Conservation (phyloP, 1,140 invertebrate genomes). For the Aplysia californica region DNA sequence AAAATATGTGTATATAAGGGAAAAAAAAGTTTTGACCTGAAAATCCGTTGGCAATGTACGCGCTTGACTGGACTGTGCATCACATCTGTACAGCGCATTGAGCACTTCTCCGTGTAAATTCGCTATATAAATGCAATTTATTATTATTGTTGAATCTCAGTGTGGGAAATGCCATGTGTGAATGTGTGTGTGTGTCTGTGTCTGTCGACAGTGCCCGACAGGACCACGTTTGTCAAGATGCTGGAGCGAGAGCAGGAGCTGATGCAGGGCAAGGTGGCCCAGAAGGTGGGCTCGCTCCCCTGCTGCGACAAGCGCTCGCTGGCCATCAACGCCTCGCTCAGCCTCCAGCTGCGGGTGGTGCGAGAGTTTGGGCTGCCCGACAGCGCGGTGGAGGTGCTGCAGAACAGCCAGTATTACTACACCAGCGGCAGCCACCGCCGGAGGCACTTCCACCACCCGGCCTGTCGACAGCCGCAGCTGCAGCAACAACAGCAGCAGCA, state of each 20-base stretch:
- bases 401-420: constrained; percentile 68
- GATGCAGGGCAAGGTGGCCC: constrained; percentile 81
- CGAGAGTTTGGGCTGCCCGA: constrained; percentile 95
- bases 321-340: constrained; percentile 72
- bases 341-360: constrained; percentile 88
- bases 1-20: no score
- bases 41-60: no score
- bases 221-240: constrained; percentile 80
- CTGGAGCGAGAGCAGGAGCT: constrained; percentile 87
- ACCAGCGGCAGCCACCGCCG: constrained; percentile 26
- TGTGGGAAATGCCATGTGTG: no score
- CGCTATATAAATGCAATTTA: no score
- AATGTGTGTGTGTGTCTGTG: no score
- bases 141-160: no score
- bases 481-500: neutral
- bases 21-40: no score
- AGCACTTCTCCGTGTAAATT: no score
- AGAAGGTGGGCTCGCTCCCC: constrained; percentile 80
- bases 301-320: constrained; percentile 79
- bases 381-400: constrained; percentile 85
- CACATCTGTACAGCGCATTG: no score
- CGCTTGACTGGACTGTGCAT: no score
- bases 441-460: constrained; percentile 16
- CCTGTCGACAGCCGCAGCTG: constrained; percentile 21
- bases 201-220: constrained; percentile 75